Base-by-base conservation (phyloP, 2,113 vertebrate genomes). In the Microcebus griseorufus region DNA sequence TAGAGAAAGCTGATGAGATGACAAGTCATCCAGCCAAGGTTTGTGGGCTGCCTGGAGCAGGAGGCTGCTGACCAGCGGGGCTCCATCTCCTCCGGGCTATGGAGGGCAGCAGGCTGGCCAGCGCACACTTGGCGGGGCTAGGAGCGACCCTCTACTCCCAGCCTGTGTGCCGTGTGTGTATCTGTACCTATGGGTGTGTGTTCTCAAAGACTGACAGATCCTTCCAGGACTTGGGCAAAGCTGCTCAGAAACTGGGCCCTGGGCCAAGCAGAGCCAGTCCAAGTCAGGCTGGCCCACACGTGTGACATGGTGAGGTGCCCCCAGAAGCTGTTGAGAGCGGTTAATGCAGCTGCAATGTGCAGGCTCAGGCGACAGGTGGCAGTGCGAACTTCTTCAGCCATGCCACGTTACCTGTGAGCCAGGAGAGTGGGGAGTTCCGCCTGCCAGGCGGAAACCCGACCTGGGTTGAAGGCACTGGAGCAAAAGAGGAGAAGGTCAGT, bases 401-500 rank as follows among this genome's bases (percentile, higher is more conserved):
- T 92, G 98, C 96, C 90, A 42, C 1, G 70, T 99, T 99, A 99
- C 99, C 99, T 99, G 99, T 98, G 94, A 99, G 98, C 97, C 99
- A 98, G 98, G 98, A 98, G 98, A 99, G 99, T 96, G 99, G 97
- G 98, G 99, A 99, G 98, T 98, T 99, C 98, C 98, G 98, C 98
- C 99, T 99, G 98, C 99, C 98, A 96, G 99, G 98, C 93, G 98
- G 99, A 98, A 97, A 98, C 89, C 99, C 97, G 34, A 98, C 99
- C 98, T 98, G 98, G 98, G 98, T 97, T 94, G 99, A 88, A 86
- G 93, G 97, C 32, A 29, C 97, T 98, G 62, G 88, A 96, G 94
- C 78, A 84, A 94, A 90, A 98, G 12, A 99, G 98, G 98, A 98
- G 98, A 97, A 98, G 98, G 97, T 99, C 98, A 95, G 98, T 82